These are phyloP conservation scores for Psylliodes chrysocephalus DNA, from an alignment of 2,888 invertebrate genomes.

Conservation along the genomic window DNA sequence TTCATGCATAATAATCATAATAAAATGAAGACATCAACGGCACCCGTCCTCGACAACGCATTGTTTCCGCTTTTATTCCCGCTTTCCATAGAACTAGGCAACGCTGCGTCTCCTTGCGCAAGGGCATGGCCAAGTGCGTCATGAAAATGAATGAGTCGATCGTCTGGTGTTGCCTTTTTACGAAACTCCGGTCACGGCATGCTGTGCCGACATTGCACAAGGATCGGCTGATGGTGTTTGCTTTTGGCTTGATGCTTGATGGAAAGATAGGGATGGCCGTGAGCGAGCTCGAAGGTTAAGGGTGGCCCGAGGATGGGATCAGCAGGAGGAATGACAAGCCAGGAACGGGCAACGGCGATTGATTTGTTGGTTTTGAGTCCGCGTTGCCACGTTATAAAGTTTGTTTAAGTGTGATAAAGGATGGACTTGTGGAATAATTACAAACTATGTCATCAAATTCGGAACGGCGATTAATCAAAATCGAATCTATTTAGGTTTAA, in stretches of 20 bases:
- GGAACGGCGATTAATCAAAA: too few species aligned
- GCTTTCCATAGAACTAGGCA: slow-evolving; percentile 10
- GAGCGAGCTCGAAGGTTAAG: neutral
- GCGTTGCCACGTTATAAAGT: neutral
- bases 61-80: neutral
- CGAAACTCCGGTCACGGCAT: slow-evolving; percentile 3
- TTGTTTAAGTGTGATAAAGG: too few species aligned
- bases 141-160: slow-evolving; percentile 31
- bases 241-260: neutral
- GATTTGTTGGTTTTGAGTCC: too few species aligned
- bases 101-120: slow-evolving; percentile 36
- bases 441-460: too few species aligned
- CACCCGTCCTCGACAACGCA: too few species aligned
- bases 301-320: neutral
- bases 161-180: slow-evolving; percentile 10
- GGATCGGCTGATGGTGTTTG: neutral
- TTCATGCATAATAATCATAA: too few species aligned
- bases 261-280: neutral
- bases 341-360: neutral
- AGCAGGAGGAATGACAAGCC: neutral
- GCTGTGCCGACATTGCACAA: neutral
- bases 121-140: slow-evolving; percentile 39
- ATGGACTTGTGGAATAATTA: too few species aligned
- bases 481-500: too few species aligned
- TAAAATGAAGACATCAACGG: too few species aligned